These are phyloP conservation scores for Chromis chromis DNA, from an alignment of 2,797 vertebrate genomes.

Conservation along the genomic window DNA sequence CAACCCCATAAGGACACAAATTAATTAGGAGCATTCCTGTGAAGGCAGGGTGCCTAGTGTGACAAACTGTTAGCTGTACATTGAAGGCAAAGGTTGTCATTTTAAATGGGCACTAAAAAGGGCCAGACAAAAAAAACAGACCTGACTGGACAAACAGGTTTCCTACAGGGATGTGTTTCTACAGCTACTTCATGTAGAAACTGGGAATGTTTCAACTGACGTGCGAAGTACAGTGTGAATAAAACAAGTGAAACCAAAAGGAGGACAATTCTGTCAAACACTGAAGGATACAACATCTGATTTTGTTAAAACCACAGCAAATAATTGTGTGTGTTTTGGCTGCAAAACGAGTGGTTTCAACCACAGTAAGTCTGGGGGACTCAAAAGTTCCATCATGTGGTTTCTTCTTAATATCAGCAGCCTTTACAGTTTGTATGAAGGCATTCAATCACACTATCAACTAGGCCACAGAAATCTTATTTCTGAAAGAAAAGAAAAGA, in stretches of 20 bases:
- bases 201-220: constrained; percentile 82
- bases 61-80: constrained; percentile 70
- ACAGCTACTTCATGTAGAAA: constrained; percentile 70
- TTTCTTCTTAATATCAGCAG: constrained; percentile 61
- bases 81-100: constrained; percentile 75
- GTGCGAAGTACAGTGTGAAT: constrained; percentile 55
- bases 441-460: constrained; percentile 66
- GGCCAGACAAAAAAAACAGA: constrained; percentile 35
- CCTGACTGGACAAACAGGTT: constrained; percentile 47
- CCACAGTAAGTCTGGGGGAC: constrained; percentile 55
- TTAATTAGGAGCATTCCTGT: constrained; percentile 67
- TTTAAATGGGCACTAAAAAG: constrained; percentile 70
- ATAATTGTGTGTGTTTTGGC: constrained; percentile 61
- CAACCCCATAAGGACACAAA: constrained; percentile 72
- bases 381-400: constrained; percentile 45
- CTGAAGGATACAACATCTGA: constrained; percentile 34
- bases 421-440: constrained; percentile 67
- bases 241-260: constrained; percentile 52
- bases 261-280: constrained; percentile 56
- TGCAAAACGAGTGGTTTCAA: constrained; percentile 65
- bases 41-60: constrained; percentile 71
- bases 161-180: constrained; percentile 59
- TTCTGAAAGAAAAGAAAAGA: constrained; percentile 66
- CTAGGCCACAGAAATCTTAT: constrained; percentile 71
- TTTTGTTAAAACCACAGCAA: constrained; percentile 66